Evolutionary conservation across 2,113 vertebrate species (phyloP), one percentile per base, ranked within the genome.

Genomic region (Galemys pyrenaicus): DNA sequence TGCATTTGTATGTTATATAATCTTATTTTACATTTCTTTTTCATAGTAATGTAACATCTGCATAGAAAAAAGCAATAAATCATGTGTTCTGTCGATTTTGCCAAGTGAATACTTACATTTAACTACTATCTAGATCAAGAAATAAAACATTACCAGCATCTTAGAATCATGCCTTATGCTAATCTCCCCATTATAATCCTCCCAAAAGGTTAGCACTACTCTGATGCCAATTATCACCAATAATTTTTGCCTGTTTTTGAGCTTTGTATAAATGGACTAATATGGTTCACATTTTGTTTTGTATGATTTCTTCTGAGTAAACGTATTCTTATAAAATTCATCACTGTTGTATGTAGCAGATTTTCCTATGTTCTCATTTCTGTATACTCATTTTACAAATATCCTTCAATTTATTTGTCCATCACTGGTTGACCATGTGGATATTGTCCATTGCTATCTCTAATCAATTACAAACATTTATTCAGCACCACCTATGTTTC

Each of bases 51-150:
- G 3, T 51, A n/a, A 75, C 16, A 89, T 30, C 37, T 58, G 22
- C 9, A 68, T 39, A 82, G 32, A 73, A 89, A 64, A 95, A 37
- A 13, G 17, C n/a, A 87, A 74, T 9, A 91, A 84, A 75, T 90
- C 35, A 5, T 39, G 62, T 30, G 30, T 17, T 4, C 54, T 87
- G 22, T 93, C 39, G 39, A 0, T 78, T 83, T 89, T 77, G 60
- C 70, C 37, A 75, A 75, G 2, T 46, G 19, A 84, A 64, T 13
- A 26, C 16, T 2, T 56, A 28, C 9, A 3, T 74, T 15, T 32
- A 67, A 49, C 62, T 64, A 62, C 15, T 5, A 64, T 20, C 20
- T 19, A 54, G 19, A 54, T 15, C 20, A 35, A 90, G 78, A 79
- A 56, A 39, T 3, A 28, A 71, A 94, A 37, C 67, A 28, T 67